Evolutionary conservation across 2,888 invertebrate genomes (phyloP).

Genomic region (Proisotoma minuta): DNA sequence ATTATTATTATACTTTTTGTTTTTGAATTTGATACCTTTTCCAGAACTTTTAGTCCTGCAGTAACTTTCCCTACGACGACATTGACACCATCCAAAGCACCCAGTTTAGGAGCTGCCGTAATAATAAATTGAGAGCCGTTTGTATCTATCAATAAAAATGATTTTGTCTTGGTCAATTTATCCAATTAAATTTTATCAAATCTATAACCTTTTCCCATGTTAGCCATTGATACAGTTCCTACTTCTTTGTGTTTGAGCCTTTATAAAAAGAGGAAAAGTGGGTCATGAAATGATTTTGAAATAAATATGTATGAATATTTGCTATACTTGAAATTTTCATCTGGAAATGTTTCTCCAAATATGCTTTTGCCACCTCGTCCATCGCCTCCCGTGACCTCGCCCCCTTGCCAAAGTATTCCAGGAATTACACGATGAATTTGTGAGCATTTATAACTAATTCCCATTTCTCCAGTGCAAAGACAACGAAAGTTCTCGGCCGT

Average conservation of each 20-base stretch:
- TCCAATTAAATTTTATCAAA: neutral
- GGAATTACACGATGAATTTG: constrained; percentile 39
- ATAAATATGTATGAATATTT: too few species aligned
- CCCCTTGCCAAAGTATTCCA: constrained; percentile 43
- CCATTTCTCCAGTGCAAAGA: constrained; percentile 44
- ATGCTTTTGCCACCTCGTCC: constrained; percentile 35
- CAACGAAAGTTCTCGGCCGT: constrained; percentile 44
- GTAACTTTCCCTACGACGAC: constrained; percentile 44
- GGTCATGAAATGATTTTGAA: neutral
- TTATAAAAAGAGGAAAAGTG: neutral
- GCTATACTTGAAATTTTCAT: constrained; percentile 44
- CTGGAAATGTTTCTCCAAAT: constrained; percentile 39
- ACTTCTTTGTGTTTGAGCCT: constrained; percentile 38
- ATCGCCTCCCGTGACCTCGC: constrained; percentile 37
- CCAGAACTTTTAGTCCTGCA: constrained; percentile 39
- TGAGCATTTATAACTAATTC: constrained; percentile 44
- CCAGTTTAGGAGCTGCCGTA: constrained; percentile 31
- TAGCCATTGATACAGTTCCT: constrained; percentile 44
- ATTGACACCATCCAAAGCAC: constrained; percentile 41
- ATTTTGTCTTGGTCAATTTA: neutral
- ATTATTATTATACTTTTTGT: neutral
- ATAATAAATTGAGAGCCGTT: constrained; percentile 45
- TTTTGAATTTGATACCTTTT: constrained; percentile 23
- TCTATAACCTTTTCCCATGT: constrained; percentile 32
- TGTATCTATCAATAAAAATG: constrained; percentile 22